A percentile compares a stretch with the other conserved stretches of the same genome.
These are phyloP conservation scores for Agriopis aurantiaria DNA, from an alignment of 2,888 invertebrate species.

Conservation along the genomic window DNA sequence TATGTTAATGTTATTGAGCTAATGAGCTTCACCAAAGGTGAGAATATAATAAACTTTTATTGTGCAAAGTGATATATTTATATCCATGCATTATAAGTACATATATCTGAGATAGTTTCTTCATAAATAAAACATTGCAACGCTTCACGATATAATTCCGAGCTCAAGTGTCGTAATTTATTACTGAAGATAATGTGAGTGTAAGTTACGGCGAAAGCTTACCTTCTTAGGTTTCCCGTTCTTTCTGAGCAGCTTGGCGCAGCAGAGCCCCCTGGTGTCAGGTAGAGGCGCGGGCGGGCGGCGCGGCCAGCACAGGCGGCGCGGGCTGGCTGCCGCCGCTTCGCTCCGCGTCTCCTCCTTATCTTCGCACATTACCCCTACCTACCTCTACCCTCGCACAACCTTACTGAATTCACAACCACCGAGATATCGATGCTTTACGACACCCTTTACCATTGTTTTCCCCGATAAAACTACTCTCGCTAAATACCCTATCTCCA, in stretches of 20 bases:
- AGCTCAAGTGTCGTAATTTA: constrained; percentile 29
- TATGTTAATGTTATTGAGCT: neutral
- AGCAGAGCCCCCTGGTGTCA: constrained; percentile 93
- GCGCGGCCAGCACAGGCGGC: constrained; percentile 76
- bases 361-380: constrained; percentile 79
- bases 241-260: constrained; percentile 92
- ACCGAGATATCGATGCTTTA: constrained; percentile 81
- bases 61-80: neutral
- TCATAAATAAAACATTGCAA: constrained; percentile 35
- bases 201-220: constrained; percentile 50
- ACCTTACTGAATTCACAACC: constrained; percentile 76
- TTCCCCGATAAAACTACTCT: constrained; percentile 73
- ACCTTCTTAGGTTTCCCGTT: constrained; percentile 94
- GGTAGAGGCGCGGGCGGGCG: constrained; percentile 82
- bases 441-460: constrained; percentile 80
- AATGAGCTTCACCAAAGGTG: neutral
- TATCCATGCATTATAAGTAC: neutral
- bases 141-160: constrained; percentile 16
- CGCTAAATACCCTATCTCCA: constrained; percentile 54
- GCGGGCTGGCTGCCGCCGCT: constrained; percentile 71
- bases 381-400: constrained; percentile 63
- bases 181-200: constrained; percentile 28
- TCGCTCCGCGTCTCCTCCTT: constrained; percentile 79
- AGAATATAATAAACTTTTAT: neutral
- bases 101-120: constrained; percentile 18